Percentiles rank a stretch among this genome's conserved stretches.
Evolutionary conservation across 2,113 vertebrate species (phyloP).

Genomic region (Pao palembangensis): DNA sequence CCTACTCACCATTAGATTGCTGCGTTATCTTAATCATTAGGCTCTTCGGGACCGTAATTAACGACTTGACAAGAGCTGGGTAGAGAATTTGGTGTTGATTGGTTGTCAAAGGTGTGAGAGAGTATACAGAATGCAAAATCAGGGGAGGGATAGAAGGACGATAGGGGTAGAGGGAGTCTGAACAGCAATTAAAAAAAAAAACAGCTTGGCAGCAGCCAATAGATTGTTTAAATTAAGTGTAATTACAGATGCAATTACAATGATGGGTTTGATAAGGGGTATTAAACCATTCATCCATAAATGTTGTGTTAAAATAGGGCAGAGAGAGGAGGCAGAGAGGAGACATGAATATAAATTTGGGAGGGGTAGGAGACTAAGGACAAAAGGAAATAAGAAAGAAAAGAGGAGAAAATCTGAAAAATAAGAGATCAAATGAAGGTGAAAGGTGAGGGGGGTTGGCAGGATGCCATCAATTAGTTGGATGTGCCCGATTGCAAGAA

Average conservation of each 20-base stretch:
- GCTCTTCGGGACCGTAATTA: constrained; percentile 78
- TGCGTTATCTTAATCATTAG: constrained; percentile 77
- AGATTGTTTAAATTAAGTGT: constrained; percentile 95
- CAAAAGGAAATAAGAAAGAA: background rate
- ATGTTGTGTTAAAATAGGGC: constrained; percentile 87
- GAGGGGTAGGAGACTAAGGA: constrained; percentile 12
- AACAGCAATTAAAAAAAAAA: constrained; percentile 37
- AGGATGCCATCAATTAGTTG: constrained; percentile 85
- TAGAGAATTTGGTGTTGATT: constrained; percentile 67
- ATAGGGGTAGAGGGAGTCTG: background rate
- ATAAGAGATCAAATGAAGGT: background rate
- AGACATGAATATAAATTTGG: constrained; percentile 34
- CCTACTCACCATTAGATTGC: constrained; percentile 70
- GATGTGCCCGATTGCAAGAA: constrained; percentile 82
- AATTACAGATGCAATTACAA: constrained; percentile 97
- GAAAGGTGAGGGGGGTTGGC: constrained; percentile 61
- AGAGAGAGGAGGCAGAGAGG: constrained; percentile 20
- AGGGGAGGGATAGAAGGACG: constrained; percentile 53
- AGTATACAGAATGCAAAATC: constrained; percentile 60
- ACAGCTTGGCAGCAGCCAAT: constrained; percentile 85
- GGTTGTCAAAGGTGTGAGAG: constrained; percentile 65
- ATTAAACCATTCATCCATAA: constrained; percentile 95
- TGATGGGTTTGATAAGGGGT: constrained; percentile 92
- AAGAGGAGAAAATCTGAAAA: background rate
- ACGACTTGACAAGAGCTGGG: constrained; percentile 73